phyloP scores from a whole-genome alignment of 2,113 vertebrate species.

The Lipophrys pholis region DNA sequence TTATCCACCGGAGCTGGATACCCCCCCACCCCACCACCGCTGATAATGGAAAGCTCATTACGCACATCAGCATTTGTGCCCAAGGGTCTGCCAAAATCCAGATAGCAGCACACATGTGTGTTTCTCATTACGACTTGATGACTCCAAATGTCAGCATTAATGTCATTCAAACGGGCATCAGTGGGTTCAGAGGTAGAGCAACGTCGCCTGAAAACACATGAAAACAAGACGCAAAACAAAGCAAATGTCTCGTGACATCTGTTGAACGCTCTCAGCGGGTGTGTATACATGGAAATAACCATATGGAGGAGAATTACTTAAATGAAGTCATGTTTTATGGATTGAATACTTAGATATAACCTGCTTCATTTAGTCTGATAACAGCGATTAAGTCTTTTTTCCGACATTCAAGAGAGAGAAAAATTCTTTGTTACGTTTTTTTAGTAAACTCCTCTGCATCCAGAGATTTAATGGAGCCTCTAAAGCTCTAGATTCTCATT shows the following conservation, averaged over 20 bases:
- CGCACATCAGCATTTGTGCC: constrained; percentile 54
- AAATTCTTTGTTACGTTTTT: constrained; percentile 41
- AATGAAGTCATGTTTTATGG: background rate
- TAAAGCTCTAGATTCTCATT: constrained; percentile 70
- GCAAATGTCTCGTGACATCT: constrained; percentile 40
- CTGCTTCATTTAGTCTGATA: constrained; percentile 6
- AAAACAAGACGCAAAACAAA: constrained; percentile 17
- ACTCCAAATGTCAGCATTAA: constrained; percentile 59
- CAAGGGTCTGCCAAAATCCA: constrained; percentile 45
- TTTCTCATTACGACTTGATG: constrained; percentile 58
- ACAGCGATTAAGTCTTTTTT: constrained; percentile 32
- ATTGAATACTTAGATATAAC: constrained; percentile 41
- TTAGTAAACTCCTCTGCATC: constrained; percentile 51
- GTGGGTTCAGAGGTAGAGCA: constrained; percentile 38
- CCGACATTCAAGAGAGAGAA: constrained; percentile 30
- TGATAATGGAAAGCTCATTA: constrained; percentile 49
- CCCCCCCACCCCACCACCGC: constrained; percentile 9
- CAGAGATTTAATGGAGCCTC: constrained; percentile 63
- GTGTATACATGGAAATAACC: constrained; percentile 40
- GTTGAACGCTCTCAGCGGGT: constrained; percentile 58
- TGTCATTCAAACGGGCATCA: constrained; percentile 58
- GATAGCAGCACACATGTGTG: constrained; percentile 61
- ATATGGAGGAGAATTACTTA: background rate
- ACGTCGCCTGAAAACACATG: constrained; percentile 30
- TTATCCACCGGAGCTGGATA: constrained; percentile 45